phyloP scores from a whole-genome alignment of 2,797 vertebrate species.

The Gymnothorax javanicus region DNA sequence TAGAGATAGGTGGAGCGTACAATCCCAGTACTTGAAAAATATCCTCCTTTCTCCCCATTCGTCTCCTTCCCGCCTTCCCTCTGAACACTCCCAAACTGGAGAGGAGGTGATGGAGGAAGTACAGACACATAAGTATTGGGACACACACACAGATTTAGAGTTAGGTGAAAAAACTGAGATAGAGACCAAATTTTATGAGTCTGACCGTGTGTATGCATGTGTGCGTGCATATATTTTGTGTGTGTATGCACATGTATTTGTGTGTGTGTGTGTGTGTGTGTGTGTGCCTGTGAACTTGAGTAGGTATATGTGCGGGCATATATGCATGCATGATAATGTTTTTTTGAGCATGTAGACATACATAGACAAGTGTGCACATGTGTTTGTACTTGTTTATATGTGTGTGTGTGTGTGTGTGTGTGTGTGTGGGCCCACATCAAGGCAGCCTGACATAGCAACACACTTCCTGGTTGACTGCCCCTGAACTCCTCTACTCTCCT shows the following conservation, averaged over 20 bases:
- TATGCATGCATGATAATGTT: background rate
- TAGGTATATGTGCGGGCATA: background rate
- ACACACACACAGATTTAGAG: too few species aligned
- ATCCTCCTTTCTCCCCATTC: too few species aligned
- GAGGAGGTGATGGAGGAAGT: too few species aligned
- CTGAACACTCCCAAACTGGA: too few species aligned
- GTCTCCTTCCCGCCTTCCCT: too few species aligned
- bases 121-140: too few species aligned
- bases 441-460: conserved; percentile 78
- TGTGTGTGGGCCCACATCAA: conserved; percentile 28
- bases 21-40: too few species aligned
- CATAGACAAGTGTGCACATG: background rate
- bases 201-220: background rate
- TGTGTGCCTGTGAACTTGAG: background rate
- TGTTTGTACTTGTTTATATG: background rate
- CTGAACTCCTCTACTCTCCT: conserved; percentile 72
- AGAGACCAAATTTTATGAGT: too few species aligned
- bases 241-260: background rate
- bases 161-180: too few species aligned
- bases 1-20: too few species aligned
- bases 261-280: conserved; percentile 12
- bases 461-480: conserved; percentile 81
- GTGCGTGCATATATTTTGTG: background rate
- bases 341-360: background rate
- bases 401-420: background rate